Base-by-base conservation (phyloP, 2,888 invertebrate species). In the Cephus spinipes region DNA sequence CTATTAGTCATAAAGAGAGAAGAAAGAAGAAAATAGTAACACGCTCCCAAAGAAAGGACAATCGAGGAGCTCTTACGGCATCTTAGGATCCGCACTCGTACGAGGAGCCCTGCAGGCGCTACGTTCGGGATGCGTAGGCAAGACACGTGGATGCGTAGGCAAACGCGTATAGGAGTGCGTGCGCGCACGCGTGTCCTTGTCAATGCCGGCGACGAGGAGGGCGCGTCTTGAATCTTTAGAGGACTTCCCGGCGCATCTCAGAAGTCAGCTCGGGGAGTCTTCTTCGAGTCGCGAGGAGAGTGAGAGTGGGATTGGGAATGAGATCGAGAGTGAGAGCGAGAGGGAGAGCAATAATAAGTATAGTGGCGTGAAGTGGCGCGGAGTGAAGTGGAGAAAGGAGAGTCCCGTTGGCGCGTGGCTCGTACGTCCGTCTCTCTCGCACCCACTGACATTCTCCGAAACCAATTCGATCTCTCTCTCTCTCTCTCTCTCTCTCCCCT, bases 341-440 rank as follows among this genome's bases (percentile, higher is more conserved):
- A n/a, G 55, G 55, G 55, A 55, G 55, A 55, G 55, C 55, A 55
- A 55, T 55, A 23, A 55, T 55, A 55, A 55, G 23, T 55, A 55
- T 55, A 23, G 55, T 55, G 23, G 55, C 55, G 55, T 55, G 23
- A 55, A 55, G 55, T 55, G 55, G 23, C 23, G 55, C 55, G 55
- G 55, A 23, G 55, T 2, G 55, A 23, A 55, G 55, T 55, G 55
- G 55, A 55, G 55, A 55, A 35, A 23, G 83, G 88, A 83, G 88
- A 88, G 89, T 88, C 83, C 85, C 76, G 83, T 82, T 88, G 89
- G 89, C 89, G 89, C 89, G 89, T 89, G 89, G 89, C 89, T 87
- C 84, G 77, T 55, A 55, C 15, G 2, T 9, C 23, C 55, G 79
- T 81, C 84, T 83, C 82, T 80, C 82, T 75, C 68, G 77, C 79